A percentile compares a stretch with the other conserved stretches of the same genome.
Evolutionary conservation across 2,113 vertebrate genomes (phyloP).

Genomic region (Arenaria interpres): DNA sequence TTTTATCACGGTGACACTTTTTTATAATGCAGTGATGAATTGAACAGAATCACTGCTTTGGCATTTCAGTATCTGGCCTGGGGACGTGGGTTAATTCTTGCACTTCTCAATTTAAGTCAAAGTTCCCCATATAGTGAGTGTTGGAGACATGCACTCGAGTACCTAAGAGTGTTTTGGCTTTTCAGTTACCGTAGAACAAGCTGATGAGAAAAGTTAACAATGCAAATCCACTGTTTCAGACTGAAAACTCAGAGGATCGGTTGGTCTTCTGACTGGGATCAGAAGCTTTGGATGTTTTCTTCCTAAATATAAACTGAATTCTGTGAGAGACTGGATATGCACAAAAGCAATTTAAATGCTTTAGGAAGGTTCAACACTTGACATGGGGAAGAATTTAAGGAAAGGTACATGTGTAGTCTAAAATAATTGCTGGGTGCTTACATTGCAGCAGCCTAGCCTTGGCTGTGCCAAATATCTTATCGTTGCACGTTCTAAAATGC

Average conservation of each 20-base stretch:
- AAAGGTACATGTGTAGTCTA: accelerated
- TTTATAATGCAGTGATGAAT: not conserved
- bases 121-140: not conserved
- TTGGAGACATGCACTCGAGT: not conserved
- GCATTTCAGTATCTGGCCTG: not conserved
- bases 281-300: not conserved
- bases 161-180: not conserved
- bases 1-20: not conserved
- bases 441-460: not conserved
- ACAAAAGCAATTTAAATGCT: not conserved
- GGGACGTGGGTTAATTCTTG: not conserved
- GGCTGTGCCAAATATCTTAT: not conserved
- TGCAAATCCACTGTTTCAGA: not conserved
- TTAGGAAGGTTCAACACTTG: not conserved
- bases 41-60: not conserved
- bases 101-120: not conserved
- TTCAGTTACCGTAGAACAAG: not conserved
- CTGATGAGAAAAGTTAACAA: not conserved
- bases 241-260: not conserved
- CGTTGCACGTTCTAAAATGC: not conserved
- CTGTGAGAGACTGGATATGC: not conserved
- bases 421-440: not conserved
- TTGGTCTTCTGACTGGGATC: not conserved
- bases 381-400: not conserved
- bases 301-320: not conserved